Percentiles rank a stretch among this genome's conserved stretches.
phyloP scores from a whole-genome alignment of 2,797 vertebrate genomes.

The Lithobates pipiens region DNA sequence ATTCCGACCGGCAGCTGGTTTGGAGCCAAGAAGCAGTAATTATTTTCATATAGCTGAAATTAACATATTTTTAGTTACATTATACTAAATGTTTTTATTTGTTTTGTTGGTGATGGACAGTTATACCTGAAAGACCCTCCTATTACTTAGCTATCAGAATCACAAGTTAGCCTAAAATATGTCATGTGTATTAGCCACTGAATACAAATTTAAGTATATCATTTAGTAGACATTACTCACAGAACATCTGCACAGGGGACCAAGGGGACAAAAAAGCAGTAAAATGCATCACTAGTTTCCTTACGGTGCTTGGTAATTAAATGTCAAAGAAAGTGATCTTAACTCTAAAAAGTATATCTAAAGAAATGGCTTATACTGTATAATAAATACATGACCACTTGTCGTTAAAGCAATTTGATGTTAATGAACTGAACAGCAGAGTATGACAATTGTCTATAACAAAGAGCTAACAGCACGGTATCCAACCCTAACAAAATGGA shows the following conservation, averaged over 20 bases:
- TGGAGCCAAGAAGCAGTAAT: too few relatives aligned
- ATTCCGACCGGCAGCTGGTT: too few relatives aligned
- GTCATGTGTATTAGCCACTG: background rate
- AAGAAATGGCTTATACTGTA: background rate
- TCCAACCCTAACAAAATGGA: background rate
- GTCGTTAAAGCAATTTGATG: constrained; percentile 2
- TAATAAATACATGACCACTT: constrained; percentile 6
- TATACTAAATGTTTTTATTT: too few relatives aligned
- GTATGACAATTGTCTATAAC: background rate
- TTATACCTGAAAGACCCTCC: too few relatives aligned
- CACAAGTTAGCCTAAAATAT: too few relatives aligned
- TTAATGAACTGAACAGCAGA: constrained; percentile 5
- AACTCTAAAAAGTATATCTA: background rate
- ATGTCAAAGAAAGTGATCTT: background rate
- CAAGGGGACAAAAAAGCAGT: background rate
- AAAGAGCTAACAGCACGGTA: constrained; percentile 1
- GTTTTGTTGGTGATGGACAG: too few relatives aligned
- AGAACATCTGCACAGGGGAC: background rate
- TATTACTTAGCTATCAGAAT: too few relatives aligned
- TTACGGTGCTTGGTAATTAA: background rate
- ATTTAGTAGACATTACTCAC: background rate
- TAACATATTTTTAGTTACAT: too few relatives aligned
- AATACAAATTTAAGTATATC: background rate
- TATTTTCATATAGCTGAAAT: too few relatives aligned
- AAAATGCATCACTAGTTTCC: background rate